A percentile compares a stretch with the other conserved stretches of the same genome.
These are phyloP conservation scores for Catonia carolina DNA, from an alignment of 2,888 invertebrate genomes.

Conservation along the genomic window DNA sequence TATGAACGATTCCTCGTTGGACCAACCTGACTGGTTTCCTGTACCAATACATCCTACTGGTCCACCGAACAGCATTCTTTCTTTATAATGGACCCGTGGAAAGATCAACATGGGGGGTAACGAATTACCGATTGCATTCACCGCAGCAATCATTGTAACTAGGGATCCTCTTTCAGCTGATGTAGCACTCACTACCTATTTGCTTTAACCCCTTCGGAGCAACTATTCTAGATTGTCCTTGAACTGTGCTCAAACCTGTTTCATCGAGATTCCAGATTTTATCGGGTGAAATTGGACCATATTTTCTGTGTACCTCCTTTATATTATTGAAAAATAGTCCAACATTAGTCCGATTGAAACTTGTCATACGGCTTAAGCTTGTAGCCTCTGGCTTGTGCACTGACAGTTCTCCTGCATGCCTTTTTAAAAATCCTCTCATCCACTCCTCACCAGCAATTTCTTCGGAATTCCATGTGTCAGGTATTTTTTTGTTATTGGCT, in stretches of 20 bases:
- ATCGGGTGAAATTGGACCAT: slow-evolving; percentile 9
- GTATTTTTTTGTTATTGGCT: neutral
- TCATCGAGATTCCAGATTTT: slow-evolving; percentile 13
- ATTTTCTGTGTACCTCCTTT: slow-evolving; percentile 14
- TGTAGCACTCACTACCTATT: slow-evolving; percentile 6
- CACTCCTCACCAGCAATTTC: slow-evolving; percentile 4
- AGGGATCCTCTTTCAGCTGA: slow-evolving; percentile 23
- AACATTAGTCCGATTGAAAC: slow-evolving; percentile 2
- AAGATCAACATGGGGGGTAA: slow-evolving; percentile 32
- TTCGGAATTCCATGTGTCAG: neutral
- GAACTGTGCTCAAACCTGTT: slow-evolving; percentile 10
- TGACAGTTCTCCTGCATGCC: slow-evolving; percentile 1
- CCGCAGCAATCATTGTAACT: slow-evolving; percentile 31
- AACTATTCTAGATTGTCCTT: slow-evolving; percentile 1
- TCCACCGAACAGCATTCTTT: slow-evolving; percentile 35
- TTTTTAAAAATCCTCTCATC: slow-evolving; percentile 1
- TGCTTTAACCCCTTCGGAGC: slow-evolving; percentile 12
- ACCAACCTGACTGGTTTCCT: slow-evolving; percentile 34
- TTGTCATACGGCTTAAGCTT: slow-evolving; percentile 3
- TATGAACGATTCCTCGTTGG: slow-evolving; percentile 24
- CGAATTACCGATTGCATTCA: slow-evolving; percentile 29
- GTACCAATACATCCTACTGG: slow-evolving; percentile 33
- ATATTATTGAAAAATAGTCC: neutral
- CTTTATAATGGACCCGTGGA: slow-evolving; percentile 28
- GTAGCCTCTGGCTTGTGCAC: neutral